Base-by-base conservation (phyloP, 2,888 invertebrate species). In the Baccha elongata region DNA sequence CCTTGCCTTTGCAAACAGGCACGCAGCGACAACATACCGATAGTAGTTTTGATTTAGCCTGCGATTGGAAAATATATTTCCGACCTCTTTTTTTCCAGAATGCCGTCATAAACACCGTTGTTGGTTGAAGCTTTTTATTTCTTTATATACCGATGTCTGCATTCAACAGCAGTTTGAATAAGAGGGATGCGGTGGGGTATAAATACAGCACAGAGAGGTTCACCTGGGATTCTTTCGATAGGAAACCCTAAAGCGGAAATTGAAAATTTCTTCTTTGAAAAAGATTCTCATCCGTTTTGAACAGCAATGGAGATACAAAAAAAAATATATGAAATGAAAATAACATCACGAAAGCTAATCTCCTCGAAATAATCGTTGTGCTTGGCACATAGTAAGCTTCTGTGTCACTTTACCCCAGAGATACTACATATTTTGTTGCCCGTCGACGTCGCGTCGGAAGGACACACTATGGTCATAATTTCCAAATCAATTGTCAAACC, bases 181-280 rank as follows among this genome's bases (percentile, higher is more conserved):
- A 6, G 29, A n/a, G 40, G 35, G 26, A 29, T 60, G 44, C 17
- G 29, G 17, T 40, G 60, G 17, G 60, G 40, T 40, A 23, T 40
- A 58, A 13, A 42, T 15, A 15, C 21, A 40, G 23, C 42, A 10
- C 23, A 5, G 23, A 44, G 44, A 60, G 19, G 17, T 53, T 73
- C 53, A 73, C 79, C 73, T 79, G 50, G 19, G 17, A 53, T 62
- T 60, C 19, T 44, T 37, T 44, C 15, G 46, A 8, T 37, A 23
- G 23, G 40, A 37, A 53, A 19, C 53, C 74, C 42, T 50, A 11
- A 40, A 64, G 76, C 86, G 87, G 87, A 87, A 87, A 87, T 87
- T 87, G 86, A 86, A 87, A 85, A 86, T 86, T 86, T 86, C 86
- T 84, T 67, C 84, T 87, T 86, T 86, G 86, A 85, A 86, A 86